Percentiles rank a stretch among this genome's conserved stretches.
Evolutionary conservation across 2,113 vertebrate genomes (phyloP).

Genomic region (Sporophila hypoxantha): DNA sequence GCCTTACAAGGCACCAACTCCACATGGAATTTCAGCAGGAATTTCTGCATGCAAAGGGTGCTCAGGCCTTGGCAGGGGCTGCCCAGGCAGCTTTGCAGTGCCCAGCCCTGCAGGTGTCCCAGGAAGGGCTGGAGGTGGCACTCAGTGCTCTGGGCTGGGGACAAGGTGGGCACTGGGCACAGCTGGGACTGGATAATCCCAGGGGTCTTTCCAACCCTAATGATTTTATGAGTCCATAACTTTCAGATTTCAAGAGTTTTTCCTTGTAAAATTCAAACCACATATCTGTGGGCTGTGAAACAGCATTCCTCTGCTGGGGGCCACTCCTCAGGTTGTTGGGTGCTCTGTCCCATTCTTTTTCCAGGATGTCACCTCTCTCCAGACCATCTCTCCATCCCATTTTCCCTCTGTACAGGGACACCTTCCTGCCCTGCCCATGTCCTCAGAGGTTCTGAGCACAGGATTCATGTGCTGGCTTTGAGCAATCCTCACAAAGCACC

Average conservation of each 20-base stretch:
- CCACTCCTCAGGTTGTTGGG: neutral
- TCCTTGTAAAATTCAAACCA: neutral
- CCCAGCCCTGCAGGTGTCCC: neutral
- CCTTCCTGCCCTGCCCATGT: neutral
- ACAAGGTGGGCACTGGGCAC: neutral
- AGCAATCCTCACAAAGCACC: neutral
- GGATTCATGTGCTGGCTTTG: neutral
- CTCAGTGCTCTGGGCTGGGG: neutral
- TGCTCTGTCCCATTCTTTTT: neutral
- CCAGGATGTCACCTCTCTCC: neutral
- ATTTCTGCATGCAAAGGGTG: accelerated
- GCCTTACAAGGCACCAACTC: neutral
- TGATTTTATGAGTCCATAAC: neutral
- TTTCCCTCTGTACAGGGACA: neutral
- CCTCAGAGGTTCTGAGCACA: neutral
- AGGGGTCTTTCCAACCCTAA: neutral
- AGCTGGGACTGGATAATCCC: neutral
- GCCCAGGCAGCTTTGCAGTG: neutral
- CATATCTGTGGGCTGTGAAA: neutral
- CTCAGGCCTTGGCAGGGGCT: neutral
- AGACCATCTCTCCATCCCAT: neutral
- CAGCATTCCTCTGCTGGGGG: neutral
- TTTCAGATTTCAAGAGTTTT: neutral
- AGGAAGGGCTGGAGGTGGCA: neutral
- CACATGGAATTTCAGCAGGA: neutral